These are phyloP conservation scores for Halyomorpha halys DNA, from an alignment of 1,140 invertebrate species.

Conservation along the genomic window DNA sequence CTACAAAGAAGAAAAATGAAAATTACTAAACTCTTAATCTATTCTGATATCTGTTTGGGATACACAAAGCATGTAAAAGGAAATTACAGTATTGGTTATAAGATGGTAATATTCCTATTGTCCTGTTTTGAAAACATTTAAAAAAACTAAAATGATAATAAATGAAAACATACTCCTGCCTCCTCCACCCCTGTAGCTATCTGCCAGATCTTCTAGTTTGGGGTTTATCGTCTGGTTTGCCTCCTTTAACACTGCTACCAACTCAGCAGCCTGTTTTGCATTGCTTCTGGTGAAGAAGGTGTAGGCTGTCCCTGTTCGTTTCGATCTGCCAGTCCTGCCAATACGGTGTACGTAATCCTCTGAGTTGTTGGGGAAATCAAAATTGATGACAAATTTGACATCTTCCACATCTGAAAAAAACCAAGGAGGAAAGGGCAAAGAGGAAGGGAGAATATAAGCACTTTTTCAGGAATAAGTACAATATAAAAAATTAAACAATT, in stretches of 20 bases:
- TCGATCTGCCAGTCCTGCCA: constrained; percentile 72
- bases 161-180: constrained; percentile 5
- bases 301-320: constrained; percentile 76
- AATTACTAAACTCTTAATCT: too few relatives aligned
- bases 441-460: background rate
- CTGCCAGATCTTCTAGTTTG: constrained; percentile 40
- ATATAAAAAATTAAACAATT: background rate
- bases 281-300: constrained; percentile 77
- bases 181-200: constrained; percentile 6
- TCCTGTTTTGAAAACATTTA: too few relatives aligned
- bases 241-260: constrained; percentile 56
- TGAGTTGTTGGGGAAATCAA: constrained; percentile 79
- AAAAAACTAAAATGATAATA: too few relatives aligned
- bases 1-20: too few relatives aligned
- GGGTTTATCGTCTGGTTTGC: constrained; percentile 57
- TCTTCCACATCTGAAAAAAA: constrained; percentile 26
- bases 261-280: constrained; percentile 57
- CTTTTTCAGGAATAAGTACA: background rate
- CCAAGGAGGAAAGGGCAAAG: background rate
- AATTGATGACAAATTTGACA: constrained; percentile 62
- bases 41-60: too few relatives aligned
- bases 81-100: too few relatives aligned
- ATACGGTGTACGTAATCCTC: constrained; percentile 90
- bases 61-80: too few relatives aligned
- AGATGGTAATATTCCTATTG: too few relatives aligned